Evolutionary conservation across 2,113 vertebrate genomes (phyloP).

Genomic region (Isurus oxyrinchus): DNA sequence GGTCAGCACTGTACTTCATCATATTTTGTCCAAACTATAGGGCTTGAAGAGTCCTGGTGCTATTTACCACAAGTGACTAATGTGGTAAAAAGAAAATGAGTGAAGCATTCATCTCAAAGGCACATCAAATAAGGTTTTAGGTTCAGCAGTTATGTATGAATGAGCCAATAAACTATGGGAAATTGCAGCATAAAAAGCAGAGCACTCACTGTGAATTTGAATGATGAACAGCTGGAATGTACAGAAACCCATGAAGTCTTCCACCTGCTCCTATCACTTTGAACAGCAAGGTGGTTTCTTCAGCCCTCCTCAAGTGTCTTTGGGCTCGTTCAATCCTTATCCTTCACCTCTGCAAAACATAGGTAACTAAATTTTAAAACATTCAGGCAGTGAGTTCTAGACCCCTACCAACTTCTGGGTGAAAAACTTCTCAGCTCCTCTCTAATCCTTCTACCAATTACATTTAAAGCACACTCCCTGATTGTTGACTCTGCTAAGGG

Average conservation of each 20-base stretch:
- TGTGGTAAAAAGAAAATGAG: background rate
- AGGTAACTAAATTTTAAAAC: no score
- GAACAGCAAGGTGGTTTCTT: background rate
- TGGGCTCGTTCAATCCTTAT: no score
- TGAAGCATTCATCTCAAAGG: background rate
- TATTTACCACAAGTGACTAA: background rate
- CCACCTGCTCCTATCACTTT: background rate
- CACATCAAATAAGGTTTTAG: background rate
- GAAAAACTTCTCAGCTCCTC: no score
- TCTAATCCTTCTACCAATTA: no score
- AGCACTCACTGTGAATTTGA: no score
- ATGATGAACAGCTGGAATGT: background rate
- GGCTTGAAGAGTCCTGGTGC: background rate
- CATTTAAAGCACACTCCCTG: no score
- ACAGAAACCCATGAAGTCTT: background rate
- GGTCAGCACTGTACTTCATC: background rate
- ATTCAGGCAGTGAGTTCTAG: no score
- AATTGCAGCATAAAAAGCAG: no score
- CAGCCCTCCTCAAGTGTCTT: background rate
- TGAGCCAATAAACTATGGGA: background rate
- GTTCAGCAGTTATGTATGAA: background rate
- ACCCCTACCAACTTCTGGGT: no score
- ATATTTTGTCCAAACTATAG: background rate
- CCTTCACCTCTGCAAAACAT: no score
- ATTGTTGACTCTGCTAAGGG: no score